Percentiles rank a stretch among this genome's conserved stretches.
These are phyloP conservation scores for Grus americana DNA, from an alignment of 2,113 vertebrate genomes.

Conservation along the genomic window DNA sequence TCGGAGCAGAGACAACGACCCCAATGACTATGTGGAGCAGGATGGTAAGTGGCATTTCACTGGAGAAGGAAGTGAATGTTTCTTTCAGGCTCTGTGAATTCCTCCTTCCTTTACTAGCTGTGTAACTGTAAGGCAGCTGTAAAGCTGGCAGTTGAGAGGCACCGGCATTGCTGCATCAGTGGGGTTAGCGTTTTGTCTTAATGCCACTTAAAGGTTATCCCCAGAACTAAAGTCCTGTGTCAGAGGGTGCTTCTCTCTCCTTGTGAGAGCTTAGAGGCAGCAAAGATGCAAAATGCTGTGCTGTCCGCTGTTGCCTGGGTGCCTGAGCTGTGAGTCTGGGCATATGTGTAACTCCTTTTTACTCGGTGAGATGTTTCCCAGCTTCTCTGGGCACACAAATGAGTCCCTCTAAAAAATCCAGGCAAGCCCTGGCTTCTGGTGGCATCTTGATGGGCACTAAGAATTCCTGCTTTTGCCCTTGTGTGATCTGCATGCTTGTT, in stretches of 20 bases:
- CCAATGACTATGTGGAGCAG: constrained; percentile 96
- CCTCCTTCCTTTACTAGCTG: neutral
- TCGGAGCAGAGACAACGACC: constrained; percentile 94
- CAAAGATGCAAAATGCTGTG: neutral
- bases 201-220: neutral
- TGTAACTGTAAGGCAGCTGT: accelerated
- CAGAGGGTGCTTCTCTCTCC: neutral
- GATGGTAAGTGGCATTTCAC: constrained; percentile 78
- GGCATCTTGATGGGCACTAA: neutral
- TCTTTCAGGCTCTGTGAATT: neutral
- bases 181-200: neutral
- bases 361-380: neutral
- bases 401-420: neutral
- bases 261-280: neutral
- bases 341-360: neutral
- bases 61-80: neutral
- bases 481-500: neutral
- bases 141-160: neutral
- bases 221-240: neutral
- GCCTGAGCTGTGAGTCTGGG: neutral
- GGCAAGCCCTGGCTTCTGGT: neutral
- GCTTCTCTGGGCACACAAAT: neutral
- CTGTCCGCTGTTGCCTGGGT: neutral
- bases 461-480: neutral
- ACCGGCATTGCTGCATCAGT: neutral